phyloP scores from a whole-genome alignment of 1,140 invertebrate genomes.

The Dicyema japonicum region DNA sequence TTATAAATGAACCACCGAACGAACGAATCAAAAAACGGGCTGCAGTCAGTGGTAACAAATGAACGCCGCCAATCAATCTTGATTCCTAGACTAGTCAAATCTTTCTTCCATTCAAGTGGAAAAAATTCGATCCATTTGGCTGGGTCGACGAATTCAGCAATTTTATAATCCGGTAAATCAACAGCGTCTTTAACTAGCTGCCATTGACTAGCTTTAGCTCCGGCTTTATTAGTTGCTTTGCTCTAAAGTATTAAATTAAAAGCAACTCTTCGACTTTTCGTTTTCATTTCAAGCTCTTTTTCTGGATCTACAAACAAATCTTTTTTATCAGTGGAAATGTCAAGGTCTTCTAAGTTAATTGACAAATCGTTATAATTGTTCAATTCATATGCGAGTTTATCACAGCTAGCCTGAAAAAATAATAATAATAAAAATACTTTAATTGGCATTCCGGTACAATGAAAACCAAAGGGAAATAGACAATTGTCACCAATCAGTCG shows the following conservation, averaged over 20 bases:
- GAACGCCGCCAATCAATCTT: constrained; percentile 79
- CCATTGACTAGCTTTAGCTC: constrained; percentile 69
- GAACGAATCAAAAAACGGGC: constrained; percentile 90
- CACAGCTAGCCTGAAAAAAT: constrained; percentile 9
- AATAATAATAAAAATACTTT: constrained; percentile 9
- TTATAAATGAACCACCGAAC: too few relatives aligned
- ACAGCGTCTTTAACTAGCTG: constrained; percentile 78
- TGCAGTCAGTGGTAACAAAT: constrained; percentile 86
- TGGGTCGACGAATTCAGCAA: constrained; percentile 57
- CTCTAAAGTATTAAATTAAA: constrained; percentile 20
- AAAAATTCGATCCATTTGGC: constrained; percentile 60
- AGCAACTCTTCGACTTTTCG: neutral
- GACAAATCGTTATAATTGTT: constrained; percentile 65
- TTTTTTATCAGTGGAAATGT: constrained; percentile 35
- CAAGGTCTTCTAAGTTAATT: too few relatives aligned
- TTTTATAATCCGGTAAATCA: constrained; percentile 49
- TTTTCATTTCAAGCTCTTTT: constrained; percentile 6
- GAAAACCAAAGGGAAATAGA: constrained; percentile 86
- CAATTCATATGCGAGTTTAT: constrained; percentile 42
- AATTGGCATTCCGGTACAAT: constrained; percentile 54
- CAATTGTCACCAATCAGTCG: constrained; percentile 55
- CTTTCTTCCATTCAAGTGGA: constrained; percentile 48
- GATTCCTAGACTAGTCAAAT: constrained; percentile 52
- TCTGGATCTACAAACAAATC: constrained; percentile 20
- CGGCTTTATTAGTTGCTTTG: constrained; percentile 72